phyloP scores from a whole-genome alignment of 2,113 vertebrate genomes.

The Tupaia tana region DNA sequence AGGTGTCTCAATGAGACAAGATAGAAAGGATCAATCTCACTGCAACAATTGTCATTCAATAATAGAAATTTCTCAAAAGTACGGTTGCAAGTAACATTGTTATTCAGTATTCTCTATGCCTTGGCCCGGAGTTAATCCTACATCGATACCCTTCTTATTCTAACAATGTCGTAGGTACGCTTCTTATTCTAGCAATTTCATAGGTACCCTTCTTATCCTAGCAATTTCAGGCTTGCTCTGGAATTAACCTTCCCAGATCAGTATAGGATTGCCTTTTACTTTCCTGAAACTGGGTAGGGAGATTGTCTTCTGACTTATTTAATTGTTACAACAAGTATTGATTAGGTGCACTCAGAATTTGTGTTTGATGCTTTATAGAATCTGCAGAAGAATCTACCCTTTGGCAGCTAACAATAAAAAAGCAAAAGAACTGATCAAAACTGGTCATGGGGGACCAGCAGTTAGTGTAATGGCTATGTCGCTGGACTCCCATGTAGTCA shows the following conservation, averaged over 20 bases:
- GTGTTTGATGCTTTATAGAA: background rate
- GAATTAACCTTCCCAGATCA: background rate
- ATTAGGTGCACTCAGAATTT: background rate
- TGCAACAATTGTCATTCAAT: background rate
- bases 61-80: background rate
- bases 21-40: background rate
- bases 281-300: background rate
- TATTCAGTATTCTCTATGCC: background rate
- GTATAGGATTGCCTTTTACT: background rate
- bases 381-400: background rate
- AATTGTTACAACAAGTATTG: background rate
- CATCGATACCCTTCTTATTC: no score
- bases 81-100: background rate
- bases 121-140: background rate
- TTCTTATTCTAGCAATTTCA: background rate
- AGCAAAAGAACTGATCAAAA: background rate
- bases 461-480: no score
- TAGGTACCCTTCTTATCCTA: background rate
- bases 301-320: background rate
- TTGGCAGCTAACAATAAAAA: background rate
- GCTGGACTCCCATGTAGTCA: no score
- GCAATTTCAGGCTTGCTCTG: background rate
- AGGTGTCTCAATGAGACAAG: background rate
- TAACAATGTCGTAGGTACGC: background rate
- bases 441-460: no score